Percentiles rank a stretch among this genome's conserved stretches.
Evolutionary conservation across 2,888 invertebrate species (phyloP).

Genomic region (Phymatocera aterrima): DNA sequence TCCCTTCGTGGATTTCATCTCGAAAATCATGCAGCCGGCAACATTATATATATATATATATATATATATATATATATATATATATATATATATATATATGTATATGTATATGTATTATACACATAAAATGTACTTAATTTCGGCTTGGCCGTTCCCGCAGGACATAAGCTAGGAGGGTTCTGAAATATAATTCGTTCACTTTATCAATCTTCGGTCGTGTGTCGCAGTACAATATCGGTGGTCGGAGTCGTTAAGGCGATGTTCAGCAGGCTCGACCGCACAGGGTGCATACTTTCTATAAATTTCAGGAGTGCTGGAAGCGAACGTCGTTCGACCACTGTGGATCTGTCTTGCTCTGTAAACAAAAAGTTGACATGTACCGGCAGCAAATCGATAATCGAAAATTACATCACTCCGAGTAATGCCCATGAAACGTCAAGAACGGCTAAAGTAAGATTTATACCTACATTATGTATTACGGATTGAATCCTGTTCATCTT

Average conservation of each 20-base stretch:
- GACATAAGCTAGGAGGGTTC: constrained; percentile 17
- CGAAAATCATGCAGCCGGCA: background rate
- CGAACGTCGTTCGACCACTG: too few relatives aligned
- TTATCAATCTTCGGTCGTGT: background rate
- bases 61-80: background rate
- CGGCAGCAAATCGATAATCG: too few relatives aligned
- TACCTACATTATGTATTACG: too few relatives aligned
- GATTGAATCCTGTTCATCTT: too few relatives aligned
- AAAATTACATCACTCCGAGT: too few relatives aligned
- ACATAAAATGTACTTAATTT: background rate
- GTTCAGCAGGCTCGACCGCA: background rate
- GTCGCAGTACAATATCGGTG: background rate
- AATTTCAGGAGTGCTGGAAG: too few relatives aligned
- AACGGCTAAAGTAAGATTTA: too few relatives aligned
- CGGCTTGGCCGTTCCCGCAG: background rate
- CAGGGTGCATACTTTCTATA: background rate
- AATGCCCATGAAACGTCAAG: too few relatives aligned
- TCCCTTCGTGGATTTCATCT: constrained; percentile 26
- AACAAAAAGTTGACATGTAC: too few relatives aligned
- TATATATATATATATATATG: background rate
- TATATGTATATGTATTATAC: background rate
- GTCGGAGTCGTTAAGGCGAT: background rate
- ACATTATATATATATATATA: background rate
- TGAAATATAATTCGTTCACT: constrained; percentile 2
- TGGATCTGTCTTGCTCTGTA: too few relatives aligned